Evolutionary conservation across 2,113 vertebrate species (phyloP), one percentile per base, ranked within the genome.

Genomic region (Dryoscopus gambensis): DNA sequence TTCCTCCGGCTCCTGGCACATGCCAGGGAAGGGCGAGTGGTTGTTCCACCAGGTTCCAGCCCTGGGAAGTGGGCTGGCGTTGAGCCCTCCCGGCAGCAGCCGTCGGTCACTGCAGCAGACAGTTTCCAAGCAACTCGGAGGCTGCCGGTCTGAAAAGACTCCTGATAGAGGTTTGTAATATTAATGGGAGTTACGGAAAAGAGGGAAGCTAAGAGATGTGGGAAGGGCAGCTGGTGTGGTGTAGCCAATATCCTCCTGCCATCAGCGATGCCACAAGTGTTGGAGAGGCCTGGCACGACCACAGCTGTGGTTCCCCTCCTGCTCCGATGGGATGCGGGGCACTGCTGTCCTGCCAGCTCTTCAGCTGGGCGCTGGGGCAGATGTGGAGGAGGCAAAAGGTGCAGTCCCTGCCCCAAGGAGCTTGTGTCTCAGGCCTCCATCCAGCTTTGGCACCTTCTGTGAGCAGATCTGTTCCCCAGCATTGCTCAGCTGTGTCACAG

Each of bases 41-140:
- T 4, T 65, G 71, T 70, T 62, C 76, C 5, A 1, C 23, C 3
- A 3, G 91, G 49, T 28, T 86, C 67, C 18, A 90, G 79, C 71
- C 68, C 87, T 2, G 4, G 59, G 84, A 19, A 57, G 77, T 4
- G 2, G 68, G 65, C 84, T 97, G 93, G 94, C 77, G 0, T 4
- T 2, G 17, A 83, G 82, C 77, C 81, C 53, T 96, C 81, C 47
- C 1, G 0, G 68, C 84, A 79, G 89, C 9, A 12, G 65, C 90
- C 91, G 78, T 60, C 15, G 4, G 76, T 91, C 2, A 4, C 94
- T 93, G 91, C 94, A 97, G 90, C 86, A 63, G 91, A 89, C 94
- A 95, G 96, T 96, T 96, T 96, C 96, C 94, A 97, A 93, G 96
- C 97, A 97, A 97, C 97, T 95, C 63, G 0, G 73, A 75, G 70